Base-by-base conservation (phyloP, 2,113 vertebrate species). In the Cyprichromis sp. region DNA sequence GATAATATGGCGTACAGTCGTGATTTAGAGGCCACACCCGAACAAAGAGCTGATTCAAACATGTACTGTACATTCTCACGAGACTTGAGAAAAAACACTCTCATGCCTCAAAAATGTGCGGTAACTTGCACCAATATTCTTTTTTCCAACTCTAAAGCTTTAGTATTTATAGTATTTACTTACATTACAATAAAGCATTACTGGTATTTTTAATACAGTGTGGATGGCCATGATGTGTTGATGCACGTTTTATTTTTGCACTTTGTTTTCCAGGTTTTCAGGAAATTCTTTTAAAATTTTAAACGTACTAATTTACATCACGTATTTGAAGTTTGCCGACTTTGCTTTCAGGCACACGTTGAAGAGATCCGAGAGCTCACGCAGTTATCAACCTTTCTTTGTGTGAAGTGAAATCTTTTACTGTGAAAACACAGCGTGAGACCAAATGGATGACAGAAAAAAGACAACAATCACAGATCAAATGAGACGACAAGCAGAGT, bases 121-220 rank as follows among this genome's bases (percentile, higher is more conserved):
- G 13, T 1, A 45, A 9, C 8, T 45, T 73, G 3, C 21, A 73
- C 38, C 13, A 24, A 42, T 16, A 16, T 24, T 3, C n/a, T 71
- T 71, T 42, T 2, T 42, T 71, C 2, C n/a, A 42, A 0, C 66
- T 71, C 38, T 71, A 71, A 71, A 71, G 38, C 38, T 0, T 26
- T 24, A 40, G n/a, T 14, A 24, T 42, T 40, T 0, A 24, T 14
- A 71, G 19, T 0, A 38, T 42, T 42, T 42, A 42, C 36, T 40
- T 38, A 40, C 34, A 40, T 40, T 40, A 9, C 34, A 68, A 38
- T 40, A 38, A 21, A 31, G 9, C 26, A 61, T 31, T 61, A 40
- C 36, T 29, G 45, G 16, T 50, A 50, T 47, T 31, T 29, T 31
- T 50, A 26, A 31, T 31, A 8, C 42, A 19, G 45, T 31, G 16